A percentile compares a stretch with the other conserved stretches of the same genome.
Conservation (phyloP, 1,140 invertebrate genomes). For the Orchestia grillus region DNA sequence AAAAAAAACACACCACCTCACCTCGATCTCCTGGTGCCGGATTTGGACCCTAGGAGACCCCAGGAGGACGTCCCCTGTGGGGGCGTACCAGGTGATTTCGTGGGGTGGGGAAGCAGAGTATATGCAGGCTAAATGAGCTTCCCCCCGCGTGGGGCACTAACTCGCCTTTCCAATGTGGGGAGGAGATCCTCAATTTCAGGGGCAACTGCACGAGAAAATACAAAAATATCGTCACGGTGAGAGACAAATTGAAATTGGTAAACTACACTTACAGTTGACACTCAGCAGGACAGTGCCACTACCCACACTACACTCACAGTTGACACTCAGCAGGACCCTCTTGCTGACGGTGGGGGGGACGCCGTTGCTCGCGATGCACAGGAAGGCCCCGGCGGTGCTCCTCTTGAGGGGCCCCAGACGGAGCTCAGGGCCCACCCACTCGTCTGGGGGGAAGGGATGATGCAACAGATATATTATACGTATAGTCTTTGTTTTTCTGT, state of each 20-base stretch:
- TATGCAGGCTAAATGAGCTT: not conserved
- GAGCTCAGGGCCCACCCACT: slow-evolving; percentile 76
- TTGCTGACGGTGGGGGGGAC: slow-evolving; percentile 90
- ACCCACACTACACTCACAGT: slow-evolving; percentile 80
- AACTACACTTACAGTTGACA: not conserved
- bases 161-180: not conserved
- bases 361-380: slow-evolving; percentile 90
- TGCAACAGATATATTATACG: not conserved
- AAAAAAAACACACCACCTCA: too few relatives aligned
- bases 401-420: slow-evolving; percentile 82
- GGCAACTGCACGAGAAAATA: not conserved
- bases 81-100: not conserved
- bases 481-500: not conserved
- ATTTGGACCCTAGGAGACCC: not conserved
- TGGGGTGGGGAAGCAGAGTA: not conserved
- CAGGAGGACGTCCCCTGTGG: not conserved
- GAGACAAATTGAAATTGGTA: not conserved
- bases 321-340: slow-evolving; percentile 85
- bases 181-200: not conserved
- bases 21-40: not conserved
- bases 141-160: slow-evolving; percentile 9
- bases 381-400: slow-evolving; percentile 87
- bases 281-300: not conserved
- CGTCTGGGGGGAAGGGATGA: slow-evolving; percentile 71
- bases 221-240: too few relatives aligned